Base-by-base conservation (phyloP, 2,113 vertebrate species). In the Paracanthobrama guichenoti region DNA sequence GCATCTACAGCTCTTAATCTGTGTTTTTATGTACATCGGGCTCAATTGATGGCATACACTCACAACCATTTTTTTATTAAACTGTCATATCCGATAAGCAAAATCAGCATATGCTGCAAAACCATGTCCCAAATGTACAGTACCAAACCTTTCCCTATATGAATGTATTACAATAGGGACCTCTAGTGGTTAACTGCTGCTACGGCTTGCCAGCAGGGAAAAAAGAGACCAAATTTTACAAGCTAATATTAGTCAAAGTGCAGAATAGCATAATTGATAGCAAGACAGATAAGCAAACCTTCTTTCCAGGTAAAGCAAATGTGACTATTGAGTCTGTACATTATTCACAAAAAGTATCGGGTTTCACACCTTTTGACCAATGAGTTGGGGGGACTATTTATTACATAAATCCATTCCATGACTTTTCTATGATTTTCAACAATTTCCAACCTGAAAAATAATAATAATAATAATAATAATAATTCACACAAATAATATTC, bases 111-210 rank as follows among this genome's bases (percentile, higher is more conserved):
- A 26, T 64, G 22, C 59, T 76, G 22, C 26, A 66, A 9, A 48
- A 53, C 12, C 46, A n/a, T 50, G 14, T 75, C 53, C 18, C 16
- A 75, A 53, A 75, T 75, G 73, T 48, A 48, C 42, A 73, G 6
- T 46, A 11, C 16, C 11, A 59, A 39, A 62, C 22, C 2, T 80
- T 66, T 13, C 14, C 10, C 6, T 28, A 66, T 50, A 50, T 22
- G 44, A 35, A 44, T 67, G 28, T 16, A 60, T 62, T 74, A 50
- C 82, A 18, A 77, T 11, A 76, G 73, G n/a, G 82, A 77, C 82
- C 73, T 84, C 82, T 84, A 84, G 82, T 84, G 82, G 82, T 67
- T 28, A n/a, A 67, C 5, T 48, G 42, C 16, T 31, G 16, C 14
- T 80, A 67, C 62, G 31, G 53, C 1, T 24, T 60, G 31, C 12